These are phyloP conservation scores for Camptogramma bilineatum DNA, from an alignment of 2,888 invertebrate species.

Conservation along the genomic window DNA sequence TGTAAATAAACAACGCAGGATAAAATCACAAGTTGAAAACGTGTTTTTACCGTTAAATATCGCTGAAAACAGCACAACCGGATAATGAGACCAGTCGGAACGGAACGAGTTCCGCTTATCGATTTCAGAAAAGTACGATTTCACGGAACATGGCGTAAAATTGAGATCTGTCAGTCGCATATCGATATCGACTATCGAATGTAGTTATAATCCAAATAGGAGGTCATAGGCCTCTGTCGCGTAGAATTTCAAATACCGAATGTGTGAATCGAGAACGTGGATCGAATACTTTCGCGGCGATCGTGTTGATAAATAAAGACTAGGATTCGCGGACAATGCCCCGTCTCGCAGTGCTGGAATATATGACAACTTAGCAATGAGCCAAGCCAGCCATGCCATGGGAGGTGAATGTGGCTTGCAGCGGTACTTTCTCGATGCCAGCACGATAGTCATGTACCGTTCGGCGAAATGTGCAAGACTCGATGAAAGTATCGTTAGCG, in stretches of 20 bases:
- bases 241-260: slow-evolving; percentile 74
- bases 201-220: slow-evolving; percentile 53
- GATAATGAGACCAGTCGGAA: slow-evolving; percentile 61
- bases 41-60: slow-evolving; percentile 77
- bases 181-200: slow-evolving; percentile 36
- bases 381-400: slow-evolving; percentile 30
- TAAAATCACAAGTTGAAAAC: slow-evolving; percentile 70
- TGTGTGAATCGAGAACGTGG: slow-evolving; percentile 82
- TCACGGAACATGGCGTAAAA: slow-evolving; percentile 39
- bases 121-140: slow-evolving; percentile 53
- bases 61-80: slow-evolving; percentile 69
- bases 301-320: slow-evolving; percentile 74
- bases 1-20: slow-evolving; percentile 68
- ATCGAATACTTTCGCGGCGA: slow-evolving; percentile 71
- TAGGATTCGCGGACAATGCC: slow-evolving; percentile 73
- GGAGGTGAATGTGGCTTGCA: slow-evolving; percentile 58
- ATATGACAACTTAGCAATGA: slow-evolving; percentile 26
- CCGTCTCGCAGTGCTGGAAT: slow-evolving; percentile 44
- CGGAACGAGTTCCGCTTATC: slow-evolving; percentile 64
- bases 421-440: slow-evolving; percentile 75
- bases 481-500: slow-evolving; percentile 68
- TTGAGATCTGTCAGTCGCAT: slow-evolving; percentile 36
- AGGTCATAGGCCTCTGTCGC: slow-evolving; percentile 63
- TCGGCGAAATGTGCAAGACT: slow-evolving; percentile 60
- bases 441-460: slow-evolving; percentile 59